Evolutionary conservation across 2,888 invertebrate genomes (phyloP), one percentile per base, ranked within the genome.

Genomic region (Seira ritae): DNA sequence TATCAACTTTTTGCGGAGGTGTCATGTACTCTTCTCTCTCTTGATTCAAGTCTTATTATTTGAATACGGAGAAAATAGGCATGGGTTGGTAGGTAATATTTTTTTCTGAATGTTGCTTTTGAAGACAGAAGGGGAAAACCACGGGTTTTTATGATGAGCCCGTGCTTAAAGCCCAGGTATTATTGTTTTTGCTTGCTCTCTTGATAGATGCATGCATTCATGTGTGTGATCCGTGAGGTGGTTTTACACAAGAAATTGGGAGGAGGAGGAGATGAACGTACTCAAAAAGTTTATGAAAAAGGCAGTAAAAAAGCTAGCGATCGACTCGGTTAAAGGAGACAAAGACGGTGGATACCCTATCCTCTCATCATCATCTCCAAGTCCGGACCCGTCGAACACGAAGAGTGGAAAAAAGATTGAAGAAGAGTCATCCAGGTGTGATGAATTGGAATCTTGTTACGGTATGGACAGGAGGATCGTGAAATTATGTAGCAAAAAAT

Each of bases 371-470:
- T 31, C 31, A 31, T 31, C 31, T 4, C 8, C 31, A 31, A n/a
- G n/a, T 31, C 31, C 31, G 31, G 68, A 68, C 67, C 67, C 78
- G 78, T 71, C 78, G 71, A 79, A 62, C 75, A 55, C 67, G 67
- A 75, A 75, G 31, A 75, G 37, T 31, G 31, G 37, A 78, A 65
- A 50, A 75, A 75, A 75, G 31, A 31, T 31, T 31, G 75, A 67
- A 46, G 24, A 77, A 77, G 84, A 87, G 75, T 84, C 87, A 87
- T 81, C 84, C 86, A 87, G 81, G 88, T 88, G 88, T 88, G 87
- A 88, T 88, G 87, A 87, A 88, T 88, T 87, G 84, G 88, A 87
- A 87, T 88, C 88, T 88, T 85, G 88, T 88, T 88, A 88, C 87
- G 88, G 85, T 86, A 88, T 87, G 85, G 87, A 88, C 87, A 86